Percentiles rank a stretch among this genome's conserved stretches.
phyloP scores from a whole-genome alignment of 2,797 vertebrate genomes.

The Hydrolagus colliei region DNA sequence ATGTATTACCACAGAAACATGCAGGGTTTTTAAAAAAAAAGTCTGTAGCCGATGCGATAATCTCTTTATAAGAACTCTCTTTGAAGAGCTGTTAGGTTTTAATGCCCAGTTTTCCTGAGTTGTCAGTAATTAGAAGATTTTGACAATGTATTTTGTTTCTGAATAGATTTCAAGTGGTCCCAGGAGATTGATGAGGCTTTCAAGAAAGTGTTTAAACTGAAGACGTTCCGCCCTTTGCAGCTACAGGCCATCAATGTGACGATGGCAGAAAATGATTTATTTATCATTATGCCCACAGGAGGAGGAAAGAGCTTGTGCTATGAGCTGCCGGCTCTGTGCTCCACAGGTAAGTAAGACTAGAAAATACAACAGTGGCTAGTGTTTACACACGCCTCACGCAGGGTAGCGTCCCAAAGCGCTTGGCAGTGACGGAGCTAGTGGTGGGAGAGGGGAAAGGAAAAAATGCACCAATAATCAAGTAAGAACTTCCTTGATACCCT shows the following conservation, averaged over 20 bases:
- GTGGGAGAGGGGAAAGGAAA: too few species aligned
- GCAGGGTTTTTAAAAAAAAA: too few species aligned
- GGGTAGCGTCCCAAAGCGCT: too few species aligned
- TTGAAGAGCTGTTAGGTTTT: too few species aligned
- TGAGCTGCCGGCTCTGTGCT: constrained; percentile 84
- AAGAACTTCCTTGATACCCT: background rate
- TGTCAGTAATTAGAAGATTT: background rate
- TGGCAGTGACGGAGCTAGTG: too few species aligned
- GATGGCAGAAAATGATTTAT: constrained; percentile 77
- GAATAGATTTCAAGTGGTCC: constrained; percentile 82
- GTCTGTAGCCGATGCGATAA: too few species aligned
- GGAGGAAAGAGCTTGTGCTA: constrained; percentile 93
- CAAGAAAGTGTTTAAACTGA: constrained; percentile 65
- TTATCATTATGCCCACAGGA: constrained; percentile 93
- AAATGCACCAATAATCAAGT: background rate
- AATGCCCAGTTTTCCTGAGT: background rate
- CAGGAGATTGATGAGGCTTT: constrained; percentile 60
- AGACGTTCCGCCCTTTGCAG: constrained; percentile 76
- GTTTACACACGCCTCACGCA: too few species aligned
- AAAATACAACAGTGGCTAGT: too few species aligned
- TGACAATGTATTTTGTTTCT: background rate
- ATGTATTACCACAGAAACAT: background rate
- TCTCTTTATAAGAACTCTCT: too few species aligned
- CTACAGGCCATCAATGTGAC: constrained; percentile 79
- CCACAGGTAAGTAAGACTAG: constrained; percentile 58